Evolutionary conservation across 2,888 invertebrate genomes (phyloP).

Genomic region (Eilema sororculum): DNA sequence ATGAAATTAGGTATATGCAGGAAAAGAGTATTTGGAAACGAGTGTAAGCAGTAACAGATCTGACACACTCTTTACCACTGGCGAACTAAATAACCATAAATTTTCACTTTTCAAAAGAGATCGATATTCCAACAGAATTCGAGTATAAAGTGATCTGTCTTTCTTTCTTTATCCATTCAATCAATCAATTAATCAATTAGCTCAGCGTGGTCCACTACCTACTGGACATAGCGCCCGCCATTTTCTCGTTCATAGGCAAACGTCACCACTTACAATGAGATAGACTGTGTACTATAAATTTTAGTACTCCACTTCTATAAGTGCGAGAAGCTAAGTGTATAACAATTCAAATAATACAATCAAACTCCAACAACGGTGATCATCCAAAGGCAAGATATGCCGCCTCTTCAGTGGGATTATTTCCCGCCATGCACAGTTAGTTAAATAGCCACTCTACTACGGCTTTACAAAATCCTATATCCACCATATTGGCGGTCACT

Average conservation of each 20-base stretch:
- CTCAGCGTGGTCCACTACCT: too few species aligned
- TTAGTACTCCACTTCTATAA: background rate
- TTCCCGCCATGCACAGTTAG: constrained; percentile 8
- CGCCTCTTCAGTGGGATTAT: constrained; percentile 19
- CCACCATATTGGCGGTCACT: constrained; percentile 38
- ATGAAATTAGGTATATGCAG: background rate
- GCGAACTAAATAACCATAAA: too few species aligned
- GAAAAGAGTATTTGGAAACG: background rate
- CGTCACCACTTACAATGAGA: background rate
- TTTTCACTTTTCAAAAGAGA: background rate
- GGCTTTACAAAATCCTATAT: constrained; percentile 42
- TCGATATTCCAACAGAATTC: background rate
- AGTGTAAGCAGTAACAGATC: background rate
- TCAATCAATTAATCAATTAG: too few species aligned
- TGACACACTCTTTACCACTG: background rate
- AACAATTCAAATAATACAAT: background rate
- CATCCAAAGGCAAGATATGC: constrained; percentile 11
- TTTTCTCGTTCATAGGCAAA: background rate
- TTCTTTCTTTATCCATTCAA: background rate
- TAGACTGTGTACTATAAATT: background rate
- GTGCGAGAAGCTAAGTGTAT: background rate
- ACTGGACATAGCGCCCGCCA: background rate
- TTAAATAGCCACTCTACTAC: constrained; percentile 23
- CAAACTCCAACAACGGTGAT: background rate
- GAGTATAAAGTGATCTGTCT: background rate